Base-by-base conservation (phyloP, 2,113 vertebrate genomes). In the Chaetodon auriga region DNA sequence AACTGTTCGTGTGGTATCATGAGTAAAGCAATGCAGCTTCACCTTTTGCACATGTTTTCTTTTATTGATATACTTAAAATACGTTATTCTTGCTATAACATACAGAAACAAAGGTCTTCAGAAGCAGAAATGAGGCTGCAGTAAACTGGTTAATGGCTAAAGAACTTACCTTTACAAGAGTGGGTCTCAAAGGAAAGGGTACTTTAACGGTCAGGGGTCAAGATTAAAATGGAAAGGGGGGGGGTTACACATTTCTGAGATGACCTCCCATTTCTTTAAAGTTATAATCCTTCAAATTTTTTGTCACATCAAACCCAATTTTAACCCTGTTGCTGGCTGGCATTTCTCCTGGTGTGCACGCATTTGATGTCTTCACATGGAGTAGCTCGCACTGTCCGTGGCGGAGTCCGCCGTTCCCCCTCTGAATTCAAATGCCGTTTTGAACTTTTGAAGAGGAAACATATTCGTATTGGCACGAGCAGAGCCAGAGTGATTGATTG, bases 131-230 rank as follows among this genome's bases (percentile, higher is more conserved):
- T 16, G 19, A 57, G 15, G 38, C 36, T 53, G 2, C 15, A 63
- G 16, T n/a, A 16, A 8, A 19, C n/a, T 7, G 7, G 21, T 7
- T 19, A 55, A 35, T 35, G 38, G 19, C 51, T 73, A 49, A 12
- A 51, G 62, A 11, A 78, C 79, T 78, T 78, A 86, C 79, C 79
- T 86, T 80, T 35, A 43, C 25, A 51, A 14, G 14, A 61, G 16
- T 55, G 51, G 7, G 16, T 18, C 21, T 6, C 14, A 18, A 60
- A 61, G 4, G 18, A 38, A 38, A 41, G 61, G 19, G 25, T 36
- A 36, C 5, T 73, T 8, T 15, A 53, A 11, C 9, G 21, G 25
- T 38, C 13, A 54, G 61, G 36, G 61, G 41, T 43, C 6, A 45
- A 43, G 36, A 64, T 21, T 43, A 38, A 63, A 75, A 4, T 16